Evolutionary conservation across 1,140 invertebrate species (phyloP).

Genomic region (Macrobrachium rosenbergii): DNA sequence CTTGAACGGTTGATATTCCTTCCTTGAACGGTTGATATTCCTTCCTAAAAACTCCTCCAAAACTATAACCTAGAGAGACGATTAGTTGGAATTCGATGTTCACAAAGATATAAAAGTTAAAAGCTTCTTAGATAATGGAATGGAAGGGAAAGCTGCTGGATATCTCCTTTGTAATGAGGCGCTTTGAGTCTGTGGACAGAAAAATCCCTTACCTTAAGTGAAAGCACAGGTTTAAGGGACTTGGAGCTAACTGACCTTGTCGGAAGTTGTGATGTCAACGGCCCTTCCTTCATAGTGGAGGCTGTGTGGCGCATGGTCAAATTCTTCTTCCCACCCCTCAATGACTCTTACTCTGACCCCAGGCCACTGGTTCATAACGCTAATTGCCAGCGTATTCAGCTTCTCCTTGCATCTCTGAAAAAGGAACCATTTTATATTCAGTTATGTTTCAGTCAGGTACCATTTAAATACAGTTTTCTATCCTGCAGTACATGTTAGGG

Average conservation of each 20-base stretch:
- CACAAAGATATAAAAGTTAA: no score
- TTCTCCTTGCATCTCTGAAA: conserved; percentile 95
- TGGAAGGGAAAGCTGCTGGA: no score
- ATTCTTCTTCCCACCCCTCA: conserved; percentile 95
- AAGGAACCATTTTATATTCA: conserved; percentile 48
- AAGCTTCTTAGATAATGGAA: no score
- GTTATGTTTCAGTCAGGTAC: background rate
- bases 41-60: no score
- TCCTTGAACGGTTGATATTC: no score
- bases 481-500: background rate
- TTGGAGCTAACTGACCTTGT: conserved; percentile 71
- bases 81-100: no score
- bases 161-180: no score
- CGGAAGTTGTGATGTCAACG: conserved; percentile 94
- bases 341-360: conserved; percentile 91
- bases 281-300: conserved; percentile 96
- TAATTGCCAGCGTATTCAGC: conserved; percentile 92
- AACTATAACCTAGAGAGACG: no score
- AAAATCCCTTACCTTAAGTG: no score
- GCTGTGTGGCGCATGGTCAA: conserved; percentile 82
- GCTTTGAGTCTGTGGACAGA: no score
- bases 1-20: no score
- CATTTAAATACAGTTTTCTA: background rate
- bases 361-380: conserved; percentile 98
- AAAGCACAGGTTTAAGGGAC: no score